Percentiles rank a stretch among this genome's conserved stretches.
These are phyloP conservation scores for Drosophila kikkawai DNA, from an alignment of 1,140 invertebrate species.

Conservation along the genomic window DNA sequence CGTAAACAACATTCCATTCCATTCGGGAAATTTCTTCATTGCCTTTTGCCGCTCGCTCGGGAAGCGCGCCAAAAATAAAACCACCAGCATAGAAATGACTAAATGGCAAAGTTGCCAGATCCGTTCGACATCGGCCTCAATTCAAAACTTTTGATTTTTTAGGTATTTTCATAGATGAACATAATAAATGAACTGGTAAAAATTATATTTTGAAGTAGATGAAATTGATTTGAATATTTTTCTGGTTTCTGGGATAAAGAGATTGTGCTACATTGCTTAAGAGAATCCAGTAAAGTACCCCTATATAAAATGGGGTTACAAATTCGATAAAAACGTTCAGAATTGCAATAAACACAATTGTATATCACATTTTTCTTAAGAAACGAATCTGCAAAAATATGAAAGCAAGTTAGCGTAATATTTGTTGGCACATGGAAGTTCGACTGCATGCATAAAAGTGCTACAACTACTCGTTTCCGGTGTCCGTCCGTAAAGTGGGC, in stretches of 20 bases:
- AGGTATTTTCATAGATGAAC: neutral
- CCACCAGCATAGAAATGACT: constrained; percentile 21
- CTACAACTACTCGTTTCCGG: constrained; percentile 50
- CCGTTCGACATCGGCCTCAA: constrained; percentile 18
- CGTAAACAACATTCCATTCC: constrained; percentile 84
- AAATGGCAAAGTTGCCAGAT: constrained; percentile 48
- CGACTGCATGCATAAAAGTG: neutral
- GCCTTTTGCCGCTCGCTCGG: constrained; percentile 13
- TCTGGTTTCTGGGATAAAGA: neutral
- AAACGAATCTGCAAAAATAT: neutral
- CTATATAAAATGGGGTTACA: neutral
- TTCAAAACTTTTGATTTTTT: neutral
- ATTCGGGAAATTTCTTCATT: constrained; percentile 63
- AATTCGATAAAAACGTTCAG: neutral
- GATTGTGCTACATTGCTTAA: neutral
- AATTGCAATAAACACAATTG: neutral
- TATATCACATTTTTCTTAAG: neutral
- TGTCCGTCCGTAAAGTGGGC: constrained; percentile 55
- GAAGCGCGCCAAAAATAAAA: constrained; percentile 73
- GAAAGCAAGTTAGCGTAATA: neutral
- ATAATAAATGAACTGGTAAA: neutral
- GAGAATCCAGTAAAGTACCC: neutral
- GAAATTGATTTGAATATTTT: too few relatives aligned
- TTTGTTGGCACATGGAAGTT: neutral
- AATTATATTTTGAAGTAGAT: too few relatives aligned